Conservation (phyloP, 2,113 vertebrate genomes). For the Helogale parvula region DNA sequence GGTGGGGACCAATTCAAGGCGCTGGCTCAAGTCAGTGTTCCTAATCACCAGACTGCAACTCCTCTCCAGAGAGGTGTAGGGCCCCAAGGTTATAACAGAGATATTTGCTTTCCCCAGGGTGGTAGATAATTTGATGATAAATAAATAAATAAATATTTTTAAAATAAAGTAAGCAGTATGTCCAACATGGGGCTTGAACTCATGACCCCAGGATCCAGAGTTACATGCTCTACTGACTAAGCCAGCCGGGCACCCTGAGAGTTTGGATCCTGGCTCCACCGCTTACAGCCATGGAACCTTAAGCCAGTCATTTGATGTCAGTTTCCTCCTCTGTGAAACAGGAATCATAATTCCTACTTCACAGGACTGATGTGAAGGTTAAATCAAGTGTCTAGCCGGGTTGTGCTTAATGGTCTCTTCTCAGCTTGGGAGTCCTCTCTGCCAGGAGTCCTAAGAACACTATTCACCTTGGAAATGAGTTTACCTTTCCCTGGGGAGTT, state of each 20-base stretch:
- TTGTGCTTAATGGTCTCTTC: background rate
- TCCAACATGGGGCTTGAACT: background rate
- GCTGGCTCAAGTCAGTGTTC: background rate
- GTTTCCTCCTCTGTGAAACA: slow-evolving; percentile 42
- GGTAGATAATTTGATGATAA: background rate
- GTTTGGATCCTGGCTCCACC: background rate
- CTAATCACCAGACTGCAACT: background rate
- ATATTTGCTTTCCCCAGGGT: background rate
- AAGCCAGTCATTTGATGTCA: background rate
- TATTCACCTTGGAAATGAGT: background rate
- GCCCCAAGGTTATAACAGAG: background rate
- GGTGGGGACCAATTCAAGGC: background rate
- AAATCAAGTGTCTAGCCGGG: background rate
- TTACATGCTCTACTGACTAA: no score
- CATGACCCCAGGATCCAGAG: no score
- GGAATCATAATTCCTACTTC: slow-evolving; percentile 4
- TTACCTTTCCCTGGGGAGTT: background rate
- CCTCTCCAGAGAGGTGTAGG: background rate
- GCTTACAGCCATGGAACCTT: background rate
- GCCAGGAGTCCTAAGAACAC: background rate
- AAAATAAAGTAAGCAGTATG: background rate
- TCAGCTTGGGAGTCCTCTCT: background rate
- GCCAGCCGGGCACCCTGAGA: background rate
- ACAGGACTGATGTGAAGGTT: background rate
- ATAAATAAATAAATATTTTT: background rate